Evolutionary conservation across 2,797 vertebrate species (phyloP).

Genomic region (Xenops minutus): DNA sequence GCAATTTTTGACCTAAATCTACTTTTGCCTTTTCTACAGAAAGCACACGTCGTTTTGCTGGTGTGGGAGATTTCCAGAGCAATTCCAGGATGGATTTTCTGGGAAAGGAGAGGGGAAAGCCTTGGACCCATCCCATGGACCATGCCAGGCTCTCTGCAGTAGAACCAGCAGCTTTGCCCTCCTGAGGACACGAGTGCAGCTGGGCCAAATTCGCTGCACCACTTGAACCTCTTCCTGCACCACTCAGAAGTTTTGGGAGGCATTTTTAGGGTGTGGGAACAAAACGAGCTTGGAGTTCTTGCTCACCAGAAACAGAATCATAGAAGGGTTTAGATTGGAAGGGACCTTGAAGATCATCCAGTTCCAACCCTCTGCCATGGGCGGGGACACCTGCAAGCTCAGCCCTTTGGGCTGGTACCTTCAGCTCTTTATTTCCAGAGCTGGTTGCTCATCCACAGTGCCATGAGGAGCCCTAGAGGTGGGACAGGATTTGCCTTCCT

Average conservation of each 20-base stretch:
- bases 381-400: background rate
- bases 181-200: background rate
- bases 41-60: background rate
- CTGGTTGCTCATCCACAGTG: background rate
- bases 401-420: background rate
- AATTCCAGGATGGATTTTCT: background rate
- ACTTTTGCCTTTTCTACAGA: background rate
- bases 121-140: rapidly evolving
- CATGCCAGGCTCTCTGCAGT: rapidly evolving
- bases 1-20: slow-evolving; percentile 43
- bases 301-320: background rate
- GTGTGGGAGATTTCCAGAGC: background rate
- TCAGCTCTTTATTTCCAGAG: background rate
- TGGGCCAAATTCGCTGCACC: background rate
- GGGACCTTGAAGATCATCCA: background rate
- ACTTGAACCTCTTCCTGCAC: background rate
- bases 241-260: rapidly evolving
- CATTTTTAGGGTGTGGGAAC: background rate
- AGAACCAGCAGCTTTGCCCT: background rate
- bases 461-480: background rate
- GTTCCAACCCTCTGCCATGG: background rate
- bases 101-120: background rate
- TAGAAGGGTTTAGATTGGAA: background rate
- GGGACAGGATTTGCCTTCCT: background rate
- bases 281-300: rapidly evolving